phyloP scores from a whole-genome alignment of 2,888 invertebrate genomes.

The Coenonympha arcania region DNA sequence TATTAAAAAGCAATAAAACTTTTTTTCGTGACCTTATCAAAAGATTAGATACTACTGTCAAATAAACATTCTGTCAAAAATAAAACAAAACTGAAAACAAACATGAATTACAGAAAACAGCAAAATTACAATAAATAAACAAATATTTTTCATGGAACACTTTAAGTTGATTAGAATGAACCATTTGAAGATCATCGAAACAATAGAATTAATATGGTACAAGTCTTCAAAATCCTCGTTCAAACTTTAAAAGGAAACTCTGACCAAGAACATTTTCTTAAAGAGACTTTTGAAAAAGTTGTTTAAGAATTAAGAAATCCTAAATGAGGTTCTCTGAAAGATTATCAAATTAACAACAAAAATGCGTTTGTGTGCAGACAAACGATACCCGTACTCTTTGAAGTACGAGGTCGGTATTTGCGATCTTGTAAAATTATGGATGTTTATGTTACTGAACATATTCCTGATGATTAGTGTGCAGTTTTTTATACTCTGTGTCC shows the following conservation, averaged over 20 bases:
- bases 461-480: slow-evolving; percentile 44
- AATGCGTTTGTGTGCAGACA: slow-evolving; percentile 39
- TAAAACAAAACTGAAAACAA: no score
- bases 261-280: background rate
- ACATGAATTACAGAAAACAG: no score
- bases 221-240: background rate
- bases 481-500: slow-evolving; percentile 39
- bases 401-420: slow-evolving; percentile 38
- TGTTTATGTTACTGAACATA: slow-evolving; percentile 39
- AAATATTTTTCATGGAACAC: no score
- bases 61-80: no score
- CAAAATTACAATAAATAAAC: no score
- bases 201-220: no score
- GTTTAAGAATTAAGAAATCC: no score
- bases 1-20: no score
- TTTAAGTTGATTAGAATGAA: no score
- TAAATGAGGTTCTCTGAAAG: background rate
- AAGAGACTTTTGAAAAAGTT: background rate
- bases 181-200: no score
- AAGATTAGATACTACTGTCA: no score
- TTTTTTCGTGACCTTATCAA: no score
- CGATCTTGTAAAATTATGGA: slow-evolving; percentile 39
- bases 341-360: slow-evolving; percentile 2
- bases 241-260: background rate
- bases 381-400: slow-evolving; percentile 37